Evolutionary conservation across 2,797 vertebrate genomes (phyloP), one percentile per base, ranked within the genome.

Genomic region (Nannoperca obscura): DNA sequence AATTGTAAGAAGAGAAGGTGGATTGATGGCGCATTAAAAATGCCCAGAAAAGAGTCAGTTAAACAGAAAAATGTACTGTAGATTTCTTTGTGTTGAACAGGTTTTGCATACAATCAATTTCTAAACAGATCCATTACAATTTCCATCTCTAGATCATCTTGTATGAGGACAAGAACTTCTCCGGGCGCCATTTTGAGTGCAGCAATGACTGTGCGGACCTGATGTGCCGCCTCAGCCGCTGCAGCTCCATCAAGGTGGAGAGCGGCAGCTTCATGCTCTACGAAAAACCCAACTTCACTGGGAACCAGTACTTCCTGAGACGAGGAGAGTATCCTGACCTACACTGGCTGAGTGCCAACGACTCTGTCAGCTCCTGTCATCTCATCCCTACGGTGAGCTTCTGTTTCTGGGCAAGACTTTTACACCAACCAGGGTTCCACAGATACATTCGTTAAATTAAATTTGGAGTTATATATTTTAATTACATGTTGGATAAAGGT

Each of bases 211-310:
- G 84, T 68, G 71, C 68, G 0, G 91, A 94, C 81, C 57, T 94
- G 82, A 71, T 76, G 55, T 57, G 76, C 27, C 55, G 63, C 53
- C 82, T 94, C 34, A 80, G 61, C 65, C 24, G 49, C 58, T 94
- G 94, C 84, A 89, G 66, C 81, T 95, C 94, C 47, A 87, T 94
- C 85, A 72, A 63, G 78, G 94, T 95, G 80, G 89, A 93, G 74
- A 90, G 80, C 13, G 92, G 94, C 68, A 90, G 89, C 86, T 95
- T 94, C 83, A 91, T 95, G 87, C 71, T 95, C 75, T 95, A 94
- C 2, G 90, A 95, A 30, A 83, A 89, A 13, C 76, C 92, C 49
- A 89, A 93, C 83, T 95, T 85, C 71, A 63, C n/a, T 3, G 93
- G 94, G 3, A 85, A 90, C 84, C 94, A 94, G 89, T 94, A 89